phyloP scores from a whole-genome alignment of 2,888 invertebrate species.

The Scaptomyza reducta region DNA sequence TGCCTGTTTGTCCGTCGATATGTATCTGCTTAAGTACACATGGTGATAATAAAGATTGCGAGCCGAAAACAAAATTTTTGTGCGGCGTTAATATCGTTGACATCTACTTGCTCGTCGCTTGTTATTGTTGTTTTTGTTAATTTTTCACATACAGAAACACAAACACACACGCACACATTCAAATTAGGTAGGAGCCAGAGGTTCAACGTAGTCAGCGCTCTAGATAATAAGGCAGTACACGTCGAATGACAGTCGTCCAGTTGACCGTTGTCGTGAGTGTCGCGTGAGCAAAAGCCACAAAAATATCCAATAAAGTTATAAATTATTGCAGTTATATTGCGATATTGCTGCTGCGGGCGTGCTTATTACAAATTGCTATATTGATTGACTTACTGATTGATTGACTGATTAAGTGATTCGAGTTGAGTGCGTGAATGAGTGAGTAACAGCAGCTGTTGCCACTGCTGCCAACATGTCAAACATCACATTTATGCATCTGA shows the following conservation, averaged over 20 bases:
- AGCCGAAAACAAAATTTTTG: constrained; percentile 53
- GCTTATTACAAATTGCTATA: constrained; percentile 26
- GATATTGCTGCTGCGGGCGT: constrained; percentile 18
- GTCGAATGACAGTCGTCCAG: constrained; percentile 39
- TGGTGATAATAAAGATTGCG: constrained; percentile 68
- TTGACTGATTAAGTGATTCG: constrained; percentile 36
- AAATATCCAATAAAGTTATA: neutral
- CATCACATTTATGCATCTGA: constrained; percentile 58
- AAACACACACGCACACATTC: constrained; percentile 29
- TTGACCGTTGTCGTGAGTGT: constrained; percentile 50
- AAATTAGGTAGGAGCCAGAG: constrained; percentile 25
- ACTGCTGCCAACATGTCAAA: constrained; percentile 67
- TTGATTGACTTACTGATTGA: constrained; percentile 27
- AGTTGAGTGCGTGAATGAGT: constrained; percentile 18
- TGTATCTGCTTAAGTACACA: constrained; percentile 71
- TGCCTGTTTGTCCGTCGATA: constrained; percentile 46
- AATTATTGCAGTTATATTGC: constrained; percentile 35
- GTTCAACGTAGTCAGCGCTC: constrained; percentile 17
- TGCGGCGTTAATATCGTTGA: constrained; percentile 37
- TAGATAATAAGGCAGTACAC: constrained; percentile 55
- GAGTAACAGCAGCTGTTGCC: constrained; percentile 33
- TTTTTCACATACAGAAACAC: constrained; percentile 35
- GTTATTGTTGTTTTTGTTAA: constrained; percentile 31
- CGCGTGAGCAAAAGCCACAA: constrained; percentile 18
- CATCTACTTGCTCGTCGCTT: constrained; percentile 29